A percentile compares a stretch with the other conserved stretches of the same genome.
Conservation (phyloP, 1,140 invertebrate genomes). For the Caenorhabditis tropicalis region DNA sequence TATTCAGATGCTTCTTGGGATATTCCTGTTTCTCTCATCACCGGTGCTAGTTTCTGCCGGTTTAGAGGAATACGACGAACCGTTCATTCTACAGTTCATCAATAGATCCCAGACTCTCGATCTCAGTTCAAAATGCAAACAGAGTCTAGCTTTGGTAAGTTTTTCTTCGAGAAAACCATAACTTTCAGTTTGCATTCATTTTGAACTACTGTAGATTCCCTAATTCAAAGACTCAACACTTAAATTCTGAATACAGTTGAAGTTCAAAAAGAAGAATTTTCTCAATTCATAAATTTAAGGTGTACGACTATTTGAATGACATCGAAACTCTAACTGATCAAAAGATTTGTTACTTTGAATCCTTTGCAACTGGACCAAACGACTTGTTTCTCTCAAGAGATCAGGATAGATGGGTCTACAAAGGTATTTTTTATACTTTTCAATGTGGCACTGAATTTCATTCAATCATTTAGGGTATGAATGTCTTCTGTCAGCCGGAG, state of each 20-base stretch:
- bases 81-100: conserved; percentile 46
- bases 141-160: conserved; percentile 43
- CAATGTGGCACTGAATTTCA: background rate
- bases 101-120: conserved; percentile 47
- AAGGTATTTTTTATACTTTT: conserved; percentile 22
- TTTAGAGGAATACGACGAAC: conserved; percentile 46
- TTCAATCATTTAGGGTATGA: conserved; percentile 59
- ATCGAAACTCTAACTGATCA: conserved; percentile 51
- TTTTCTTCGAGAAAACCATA: background rate
- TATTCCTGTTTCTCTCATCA: conserved; percentile 38
- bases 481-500: conserved; percentile 69
- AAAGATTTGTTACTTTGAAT: conserved; percentile 50
- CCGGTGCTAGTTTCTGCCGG: background rate
- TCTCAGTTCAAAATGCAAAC: conserved; percentile 42
- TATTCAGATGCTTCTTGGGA: conserved; percentile 26
- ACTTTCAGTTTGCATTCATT: no score
- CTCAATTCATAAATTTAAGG: no score
- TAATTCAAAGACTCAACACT: no score
- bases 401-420: conserved; percentile 70
- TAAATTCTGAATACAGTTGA: no score
- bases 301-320: conserved; percentile 51
- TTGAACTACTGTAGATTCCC: no score
- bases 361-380: conserved; percentile 47
- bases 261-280: no score
- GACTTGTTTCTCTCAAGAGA: conserved; percentile 60